phyloP scores from a whole-genome alignment of 2,113 vertebrate species.

The Oreochromis niloticus region DNA sequence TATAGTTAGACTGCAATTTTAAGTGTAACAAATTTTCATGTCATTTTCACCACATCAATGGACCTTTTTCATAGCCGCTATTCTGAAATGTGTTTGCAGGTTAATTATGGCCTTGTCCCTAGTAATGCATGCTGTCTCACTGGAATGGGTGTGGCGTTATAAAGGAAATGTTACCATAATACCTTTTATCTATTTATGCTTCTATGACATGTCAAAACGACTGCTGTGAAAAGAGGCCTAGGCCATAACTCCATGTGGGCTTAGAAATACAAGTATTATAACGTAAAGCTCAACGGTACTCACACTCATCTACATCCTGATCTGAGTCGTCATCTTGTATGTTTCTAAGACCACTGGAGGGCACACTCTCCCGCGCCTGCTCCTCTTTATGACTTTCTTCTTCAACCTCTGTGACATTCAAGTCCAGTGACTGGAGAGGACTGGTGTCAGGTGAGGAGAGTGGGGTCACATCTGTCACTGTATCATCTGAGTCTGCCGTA shows the following conservation, averaged over 20 bases:
- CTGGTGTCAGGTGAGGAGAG: conserved; percentile 84
- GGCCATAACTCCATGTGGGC: not conserved
- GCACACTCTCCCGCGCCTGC: conserved; percentile 10
- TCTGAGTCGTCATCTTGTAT: not conserved
- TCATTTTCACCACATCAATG: not conserved
- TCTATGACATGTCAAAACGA: not conserved
- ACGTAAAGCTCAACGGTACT: not conserved
- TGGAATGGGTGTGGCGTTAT: not conserved
- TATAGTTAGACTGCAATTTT: not conserved
- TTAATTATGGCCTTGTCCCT: not conserved
- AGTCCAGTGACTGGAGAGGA: conserved; percentile 78
- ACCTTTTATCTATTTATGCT: not conserved
- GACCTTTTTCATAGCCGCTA: not conserved
- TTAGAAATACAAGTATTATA: not conserved
- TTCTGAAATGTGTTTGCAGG: not conserved
- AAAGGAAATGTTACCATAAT: not conserved
- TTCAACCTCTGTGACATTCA: conserved; percentile 39
- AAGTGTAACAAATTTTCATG: not conserved
- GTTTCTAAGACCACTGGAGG: conserved; percentile 28
- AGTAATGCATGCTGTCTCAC: not conserved
- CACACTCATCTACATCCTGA: conserved; percentile 31
- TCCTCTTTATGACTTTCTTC: not conserved
- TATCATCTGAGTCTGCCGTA: conserved; percentile 79
- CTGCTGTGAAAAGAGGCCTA: not conserved
- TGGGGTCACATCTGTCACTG: conserved; percentile 86